These are phyloP conservation scores for Gryon sp. DNA, from an alignment of 1,140 invertebrate species.

Conservation along the genomic window DNA sequence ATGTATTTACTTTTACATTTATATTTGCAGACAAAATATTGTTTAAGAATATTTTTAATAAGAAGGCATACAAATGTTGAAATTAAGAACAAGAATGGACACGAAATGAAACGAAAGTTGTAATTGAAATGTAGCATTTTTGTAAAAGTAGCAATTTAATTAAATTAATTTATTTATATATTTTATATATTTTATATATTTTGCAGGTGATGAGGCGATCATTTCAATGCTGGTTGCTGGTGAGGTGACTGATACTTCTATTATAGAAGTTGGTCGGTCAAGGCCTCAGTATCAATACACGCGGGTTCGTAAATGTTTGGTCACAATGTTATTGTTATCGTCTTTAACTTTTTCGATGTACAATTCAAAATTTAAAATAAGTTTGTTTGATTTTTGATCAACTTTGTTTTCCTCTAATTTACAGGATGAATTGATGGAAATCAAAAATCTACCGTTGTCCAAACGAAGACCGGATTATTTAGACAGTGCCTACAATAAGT, in stretches of 20 bases:
- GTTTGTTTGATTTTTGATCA: not conserved
- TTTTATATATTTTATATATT: not conserved
- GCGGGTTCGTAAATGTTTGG: conserved; percentile 66
- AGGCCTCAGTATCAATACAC: conserved; percentile 77
- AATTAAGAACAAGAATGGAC: too few species aligned
- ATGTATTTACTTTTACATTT: too few species aligned
- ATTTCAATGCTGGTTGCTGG: conserved; percentile 77
- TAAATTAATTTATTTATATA: not conserved
- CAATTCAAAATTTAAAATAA: conserved; percentile 1
- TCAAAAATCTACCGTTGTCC: conserved; percentile 81
- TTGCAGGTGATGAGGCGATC: conserved; percentile 77
- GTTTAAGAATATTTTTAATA: too few species aligned
- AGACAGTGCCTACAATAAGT: conserved; percentile 81
- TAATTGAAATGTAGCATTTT: not conserved
- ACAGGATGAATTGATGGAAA: conserved; percentile 82
- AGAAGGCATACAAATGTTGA: too few species aligned
- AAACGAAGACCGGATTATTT: conserved; percentile 81
- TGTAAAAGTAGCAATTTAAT: not conserved
- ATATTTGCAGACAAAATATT: too few species aligned
- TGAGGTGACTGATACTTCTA: conserved; percentile 77
- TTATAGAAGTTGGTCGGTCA: conserved; percentile 76
- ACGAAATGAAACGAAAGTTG: too few species aligned
- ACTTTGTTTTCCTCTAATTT: conserved; percentile 28
- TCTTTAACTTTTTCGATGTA: conserved; percentile 2
- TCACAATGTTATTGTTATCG: conserved; percentile 1